Conservation (phyloP, 2,113 vertebrate species). For the Meriones unguiculatus region DNA sequence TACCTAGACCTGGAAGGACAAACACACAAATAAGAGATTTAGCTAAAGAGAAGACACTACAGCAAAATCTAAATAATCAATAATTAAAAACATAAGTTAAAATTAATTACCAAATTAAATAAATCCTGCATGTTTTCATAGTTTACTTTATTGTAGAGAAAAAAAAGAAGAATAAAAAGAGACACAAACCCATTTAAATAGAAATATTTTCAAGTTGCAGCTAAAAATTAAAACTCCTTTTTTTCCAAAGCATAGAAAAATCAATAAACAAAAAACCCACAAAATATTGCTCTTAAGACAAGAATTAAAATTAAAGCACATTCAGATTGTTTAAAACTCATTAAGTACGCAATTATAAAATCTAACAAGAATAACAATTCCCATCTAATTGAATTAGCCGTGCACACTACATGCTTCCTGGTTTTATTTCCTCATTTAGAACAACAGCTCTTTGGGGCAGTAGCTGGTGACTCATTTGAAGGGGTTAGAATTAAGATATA, state of each 20-base stretch:
- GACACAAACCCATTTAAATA: background rate
- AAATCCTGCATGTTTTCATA: background rate
- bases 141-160: background rate
- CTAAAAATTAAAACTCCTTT: background rate
- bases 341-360: conserved; percentile 30
- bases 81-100: background rate
- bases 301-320: background rate
- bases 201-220: background rate
- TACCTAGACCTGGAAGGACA: background rate
- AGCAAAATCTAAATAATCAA: conserved; percentile 28
- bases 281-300: background rate
- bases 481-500: background rate
- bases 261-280: background rate
- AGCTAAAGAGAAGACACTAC: background rate
- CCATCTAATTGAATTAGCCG: background rate
- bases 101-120: background rate
- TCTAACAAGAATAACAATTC: background rate
- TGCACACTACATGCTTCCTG: background rate
- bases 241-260: background rate
- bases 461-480: background rate
- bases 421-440: conserved; percentile 25
- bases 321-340: background rate
- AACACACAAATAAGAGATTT: background rate
- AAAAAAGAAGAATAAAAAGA: conserved; percentile 19
- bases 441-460: background rate